Evolutionary conservation across 2,888 invertebrate genomes (phyloP).

Genomic region (Pristionchus arcanus): DNA sequence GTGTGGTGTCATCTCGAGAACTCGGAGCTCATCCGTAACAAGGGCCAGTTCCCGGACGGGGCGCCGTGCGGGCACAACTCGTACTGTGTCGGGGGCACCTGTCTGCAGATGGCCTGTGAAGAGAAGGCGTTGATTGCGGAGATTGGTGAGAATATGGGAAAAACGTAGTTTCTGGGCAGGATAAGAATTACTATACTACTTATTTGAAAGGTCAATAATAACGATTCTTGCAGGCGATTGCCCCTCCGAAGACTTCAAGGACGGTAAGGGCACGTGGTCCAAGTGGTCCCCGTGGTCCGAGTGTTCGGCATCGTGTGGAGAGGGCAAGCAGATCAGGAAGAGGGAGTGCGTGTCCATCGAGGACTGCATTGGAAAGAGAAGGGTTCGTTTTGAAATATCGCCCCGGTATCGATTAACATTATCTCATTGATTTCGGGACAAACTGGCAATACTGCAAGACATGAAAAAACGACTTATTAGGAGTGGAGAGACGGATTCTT

Average conservation of each 20-base stretch:
- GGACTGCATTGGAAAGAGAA: conserved; percentile 48
- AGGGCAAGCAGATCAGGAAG: conserved; percentile 63
- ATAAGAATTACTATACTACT: too few species aligned
- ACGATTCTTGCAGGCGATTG: background rate
- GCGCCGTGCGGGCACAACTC: conserved; percentile 76
- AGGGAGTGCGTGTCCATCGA: conserved; percentile 60
- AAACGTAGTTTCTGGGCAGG: too few species aligned
- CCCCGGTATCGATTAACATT: too few species aligned
- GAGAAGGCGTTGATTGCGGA: background rate
- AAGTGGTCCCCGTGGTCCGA: conserved; percentile 54
- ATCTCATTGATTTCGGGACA: too few species aligned
- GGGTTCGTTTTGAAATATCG: background rate
- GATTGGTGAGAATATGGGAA: background rate
- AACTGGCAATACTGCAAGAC: too few species aligned
- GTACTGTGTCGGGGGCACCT: conserved; percentile 77
- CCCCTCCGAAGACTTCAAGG: conserved; percentile 53
- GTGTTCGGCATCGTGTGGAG: conserved; percentile 85
- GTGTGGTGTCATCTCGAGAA: conserved; percentile 79
- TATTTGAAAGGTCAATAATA: too few species aligned
- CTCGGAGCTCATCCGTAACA: conserved; percentile 78
- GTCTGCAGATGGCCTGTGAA: conserved; percentile 63
- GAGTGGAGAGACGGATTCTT: too few species aligned
- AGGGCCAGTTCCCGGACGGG: conserved; percentile 79
- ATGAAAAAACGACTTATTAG: too few species aligned
- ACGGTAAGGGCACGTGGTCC: conserved; percentile 51